Percentiles rank a stretch among this genome's conserved stretches.
Conservation (phyloP, 2,797 vertebrate species). For the Linurgus olivaceus region DNA sequence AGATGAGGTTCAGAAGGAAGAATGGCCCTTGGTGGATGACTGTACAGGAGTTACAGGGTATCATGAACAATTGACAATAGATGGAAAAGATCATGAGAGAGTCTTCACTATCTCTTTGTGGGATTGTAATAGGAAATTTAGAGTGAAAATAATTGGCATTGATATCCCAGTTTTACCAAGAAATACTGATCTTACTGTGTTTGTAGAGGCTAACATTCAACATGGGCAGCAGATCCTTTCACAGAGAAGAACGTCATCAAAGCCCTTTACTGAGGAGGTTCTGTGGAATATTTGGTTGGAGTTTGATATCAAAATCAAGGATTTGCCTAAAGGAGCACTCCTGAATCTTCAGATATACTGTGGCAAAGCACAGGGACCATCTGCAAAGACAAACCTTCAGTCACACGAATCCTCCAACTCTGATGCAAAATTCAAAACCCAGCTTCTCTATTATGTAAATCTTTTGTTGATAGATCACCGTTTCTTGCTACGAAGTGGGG, state of each 20-base stretch:
- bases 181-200: constrained; percentile 88
- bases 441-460: constrained; percentile 96
- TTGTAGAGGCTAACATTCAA: constrained; percentile 95
- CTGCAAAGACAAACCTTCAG: constrained; percentile 76
- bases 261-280: constrained; percentile 92
- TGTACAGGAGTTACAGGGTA: constrained; percentile 94
- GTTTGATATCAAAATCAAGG: constrained; percentile 94
- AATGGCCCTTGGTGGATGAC: constrained; percentile 96
- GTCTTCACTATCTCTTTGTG: constrained; percentile 97
- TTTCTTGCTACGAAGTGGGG: constrained; percentile 91
- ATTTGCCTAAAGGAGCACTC: constrained; percentile 93
- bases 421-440: constrained; percentile 87
- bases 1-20: constrained; percentile 91
- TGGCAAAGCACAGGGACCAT: constrained; percentile 82
- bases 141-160: constrained; percentile 93
- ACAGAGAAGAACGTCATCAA: constrained; percentile 88
- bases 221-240: constrained; percentile 94
- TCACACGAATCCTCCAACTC: constrained; percentile 72
- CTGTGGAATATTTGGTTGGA: constrained; percentile 97
- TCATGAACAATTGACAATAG: constrained; percentile 93
- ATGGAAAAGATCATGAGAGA: constrained; percentile 93
- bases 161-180: constrained; percentile 91
- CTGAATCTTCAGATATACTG: constrained; percentile 94
- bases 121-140: constrained; percentile 95
- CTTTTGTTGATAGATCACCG: constrained; percentile 94